Conservation (phyloP, 2,113 vertebrate genomes). For the Trogon melanurus region DNA sequence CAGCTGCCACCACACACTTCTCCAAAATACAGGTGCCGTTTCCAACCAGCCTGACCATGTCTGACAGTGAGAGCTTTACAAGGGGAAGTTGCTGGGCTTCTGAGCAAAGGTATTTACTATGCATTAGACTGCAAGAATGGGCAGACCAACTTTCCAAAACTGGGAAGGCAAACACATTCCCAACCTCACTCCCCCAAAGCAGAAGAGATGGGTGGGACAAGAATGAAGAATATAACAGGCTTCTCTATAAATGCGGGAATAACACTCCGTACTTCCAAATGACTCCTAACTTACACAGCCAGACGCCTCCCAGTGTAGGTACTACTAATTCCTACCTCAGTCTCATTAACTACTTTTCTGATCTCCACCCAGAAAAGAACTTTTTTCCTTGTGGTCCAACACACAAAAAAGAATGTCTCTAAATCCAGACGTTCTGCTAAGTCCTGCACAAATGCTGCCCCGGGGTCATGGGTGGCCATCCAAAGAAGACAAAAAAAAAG, state of each 20-base stretch:
- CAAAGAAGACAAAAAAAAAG: not conserved
- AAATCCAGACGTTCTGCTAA: not conserved
- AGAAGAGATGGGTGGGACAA: not conserved
- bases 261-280: not conserved
- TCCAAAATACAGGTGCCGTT: not conserved
- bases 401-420: not conserved
- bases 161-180: not conserved
- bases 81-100: not conserved
- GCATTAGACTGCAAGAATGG: not conserved
- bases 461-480: fast-evolving
- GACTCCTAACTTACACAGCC: not conserved
- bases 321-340: not conserved
- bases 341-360: not conserved
- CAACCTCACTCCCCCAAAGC: not conserved
- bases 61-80: not conserved
- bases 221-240: not conserved
- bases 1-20: not conserved
- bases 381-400: not conserved
- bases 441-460: not conserved
- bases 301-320: not conserved
- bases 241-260: not conserved
- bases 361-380: not conserved
- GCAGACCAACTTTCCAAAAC: not conserved
- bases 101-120: not conserved
- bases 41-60: not conserved